Evolutionary conservation across 2,888 invertebrate genomes (phyloP).

Genomic region (Conistra vaccinii): DNA sequence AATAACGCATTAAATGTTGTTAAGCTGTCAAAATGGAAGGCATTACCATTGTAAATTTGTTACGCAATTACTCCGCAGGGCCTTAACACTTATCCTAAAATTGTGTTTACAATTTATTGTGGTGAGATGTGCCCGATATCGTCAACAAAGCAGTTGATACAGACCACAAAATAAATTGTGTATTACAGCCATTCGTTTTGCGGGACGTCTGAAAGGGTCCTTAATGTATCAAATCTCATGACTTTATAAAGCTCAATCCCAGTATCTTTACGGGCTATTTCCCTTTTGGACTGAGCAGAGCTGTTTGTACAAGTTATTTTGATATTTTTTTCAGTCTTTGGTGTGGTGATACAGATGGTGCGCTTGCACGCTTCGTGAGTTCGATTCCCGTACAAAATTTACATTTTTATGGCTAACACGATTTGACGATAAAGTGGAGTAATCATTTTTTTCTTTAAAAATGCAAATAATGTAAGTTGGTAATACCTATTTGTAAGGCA

Average conservation of each 20-base stretch:
- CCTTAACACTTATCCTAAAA: neutral
- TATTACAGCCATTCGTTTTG: constrained; percentile 17
- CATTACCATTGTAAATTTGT: neutral
- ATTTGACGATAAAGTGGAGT: no score
- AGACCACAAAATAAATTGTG: constrained; percentile 13
- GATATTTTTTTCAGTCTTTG: neutral
- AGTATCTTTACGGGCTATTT: constrained; percentile 26
- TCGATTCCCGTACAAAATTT: neutral
- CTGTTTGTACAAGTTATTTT: neutral
- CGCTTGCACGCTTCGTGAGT: neutral
- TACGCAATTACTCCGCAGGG: neutral
- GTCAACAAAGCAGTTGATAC: neutral
- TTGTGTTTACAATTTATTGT: neutral
- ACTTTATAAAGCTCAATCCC: constrained; percentile 17
- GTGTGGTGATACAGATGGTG: no score
- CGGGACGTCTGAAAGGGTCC: constrained; percentile 3
- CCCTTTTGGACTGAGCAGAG: neutral
- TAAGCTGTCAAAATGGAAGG: neutral
- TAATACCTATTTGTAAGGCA: no score
- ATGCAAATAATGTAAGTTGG: no score
- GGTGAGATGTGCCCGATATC: neutral
- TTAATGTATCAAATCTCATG: constrained; percentile 21
- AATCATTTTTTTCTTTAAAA: no score
- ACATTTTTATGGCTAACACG: no score
- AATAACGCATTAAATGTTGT: no score